Conservation (phyloP, 2,888 invertebrate genomes). For the Cremastinae sp. region DNA sequence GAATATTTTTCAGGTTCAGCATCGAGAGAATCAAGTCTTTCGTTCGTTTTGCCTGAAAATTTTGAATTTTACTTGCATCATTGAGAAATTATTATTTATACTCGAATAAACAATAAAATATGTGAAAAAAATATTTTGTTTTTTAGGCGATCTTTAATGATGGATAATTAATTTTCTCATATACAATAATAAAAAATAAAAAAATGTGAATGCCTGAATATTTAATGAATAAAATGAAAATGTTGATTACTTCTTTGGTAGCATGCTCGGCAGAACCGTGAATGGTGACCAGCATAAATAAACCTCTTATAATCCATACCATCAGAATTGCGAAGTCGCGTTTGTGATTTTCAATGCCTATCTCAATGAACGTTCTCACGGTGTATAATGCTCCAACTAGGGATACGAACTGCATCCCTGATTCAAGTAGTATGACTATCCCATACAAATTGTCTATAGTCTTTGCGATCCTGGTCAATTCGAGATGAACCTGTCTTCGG, state of each 20-base stretch:
- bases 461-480: conserved; percentile 33
- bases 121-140: no score
- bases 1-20: background rate
- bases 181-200: no score
- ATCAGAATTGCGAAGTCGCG: no score
- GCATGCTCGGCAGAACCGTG: no score
- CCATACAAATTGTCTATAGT: conserved; percentile 30
- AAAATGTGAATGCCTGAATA: no score
- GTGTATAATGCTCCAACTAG: conserved; percentile 40
- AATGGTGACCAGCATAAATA: no score
- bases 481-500: conserved; percentile 57
- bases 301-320: no score
- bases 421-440: conserved; percentile 34
- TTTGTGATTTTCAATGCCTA: background rate
- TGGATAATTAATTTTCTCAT: no score
- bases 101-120: no score
- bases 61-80: conserved; percentile 1
- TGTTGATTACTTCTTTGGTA: no score
- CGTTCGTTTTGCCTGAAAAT: conserved; percentile 35
- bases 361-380: background rate
- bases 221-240: no score
- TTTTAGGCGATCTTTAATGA: no score
- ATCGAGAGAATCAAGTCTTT: conserved; percentile 44
- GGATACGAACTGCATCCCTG: conserved; percentile 29
- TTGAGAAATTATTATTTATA: background rate